These are phyloP conservation scores for Tyria jacobaeae DNA, from an alignment of 2,888 invertebrate species.

Conservation along the genomic window DNA sequence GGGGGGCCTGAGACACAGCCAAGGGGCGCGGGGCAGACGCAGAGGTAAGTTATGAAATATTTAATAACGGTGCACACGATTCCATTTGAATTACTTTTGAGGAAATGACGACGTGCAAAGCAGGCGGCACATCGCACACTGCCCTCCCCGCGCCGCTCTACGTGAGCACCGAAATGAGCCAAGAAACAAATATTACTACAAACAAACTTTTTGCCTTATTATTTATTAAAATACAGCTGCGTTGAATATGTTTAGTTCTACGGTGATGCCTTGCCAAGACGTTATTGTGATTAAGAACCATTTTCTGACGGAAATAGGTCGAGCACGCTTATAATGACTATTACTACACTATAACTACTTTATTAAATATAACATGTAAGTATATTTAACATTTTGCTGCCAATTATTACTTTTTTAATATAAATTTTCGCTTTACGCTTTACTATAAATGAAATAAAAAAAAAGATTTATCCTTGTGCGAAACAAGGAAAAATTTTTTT, in stretches of 20 bases:
- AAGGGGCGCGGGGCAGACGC: conserved; percentile 49
- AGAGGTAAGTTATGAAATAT: conserved; percentile 86
- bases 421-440: too few relatives aligned
- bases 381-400: too few relatives aligned
- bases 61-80: conserved; percentile 87
- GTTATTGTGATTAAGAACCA: neutral
- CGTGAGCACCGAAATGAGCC: conserved; percentile 62
- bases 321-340: neutral
- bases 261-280: conserved; percentile 10
- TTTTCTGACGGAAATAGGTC: neutral
- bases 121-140: conserved; percentile 69
- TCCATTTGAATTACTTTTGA: conserved; percentile 87
- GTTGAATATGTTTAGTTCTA: conserved; percentile 40
- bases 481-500: too few relatives aligned
- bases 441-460: too few relatives aligned
- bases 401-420: too few relatives aligned
- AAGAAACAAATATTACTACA: conserved; percentile 69
- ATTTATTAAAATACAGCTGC: conserved; percentile 65
- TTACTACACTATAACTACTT: too few relatives aligned
- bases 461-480: too few relatives aligned
- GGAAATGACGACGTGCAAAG: conserved; percentile 83
- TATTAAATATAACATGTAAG: neutral
- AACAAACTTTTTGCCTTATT: conserved; percentile 70
- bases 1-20: conserved; percentile 63
- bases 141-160: conserved; percentile 46